Evolutionary conservation across 2,888 invertebrate species (phyloP).

Genomic region (Ophion slaviceki): DNA sequence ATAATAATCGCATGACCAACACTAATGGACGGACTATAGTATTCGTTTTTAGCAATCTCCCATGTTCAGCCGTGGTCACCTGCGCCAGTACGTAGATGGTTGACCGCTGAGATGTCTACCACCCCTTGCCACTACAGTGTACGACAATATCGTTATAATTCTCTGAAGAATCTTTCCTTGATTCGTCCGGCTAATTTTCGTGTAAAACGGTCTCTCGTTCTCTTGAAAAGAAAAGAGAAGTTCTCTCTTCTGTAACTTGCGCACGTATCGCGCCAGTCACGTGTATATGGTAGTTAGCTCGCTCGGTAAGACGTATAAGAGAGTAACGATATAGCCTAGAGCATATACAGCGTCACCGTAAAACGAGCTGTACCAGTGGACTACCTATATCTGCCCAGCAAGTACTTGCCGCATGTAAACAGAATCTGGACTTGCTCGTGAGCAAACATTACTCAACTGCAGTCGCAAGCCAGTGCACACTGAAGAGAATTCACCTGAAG

Average conservation of each 20-base stretch:
- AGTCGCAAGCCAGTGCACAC: constrained; percentile 8
- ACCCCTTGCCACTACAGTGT: no score
- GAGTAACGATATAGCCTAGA: constrained; percentile 38
- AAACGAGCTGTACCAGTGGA: constrained; percentile 43
- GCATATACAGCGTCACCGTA: constrained; percentile 39
- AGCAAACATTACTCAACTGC: constrained; percentile 58
- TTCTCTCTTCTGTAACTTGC: constrained; percentile 52
- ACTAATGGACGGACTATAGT: no score
- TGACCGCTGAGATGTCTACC: no score
- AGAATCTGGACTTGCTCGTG: constrained; percentile 58
- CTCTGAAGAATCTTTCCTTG: constrained; percentile 1
- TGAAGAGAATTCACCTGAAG: constrained; percentile 20
- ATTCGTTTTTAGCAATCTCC: neutral
- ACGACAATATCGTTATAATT: neutral
- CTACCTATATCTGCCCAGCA: constrained; percentile 10
- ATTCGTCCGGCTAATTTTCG: constrained; percentile 15
- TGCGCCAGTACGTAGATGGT: no score
- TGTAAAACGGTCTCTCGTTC: neutral
- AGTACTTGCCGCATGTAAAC: constrained; percentile 53
- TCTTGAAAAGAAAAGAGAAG: constrained; percentile 36
- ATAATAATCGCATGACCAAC: no score
- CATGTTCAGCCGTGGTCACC: no score
- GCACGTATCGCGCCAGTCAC: constrained; percentile 55
- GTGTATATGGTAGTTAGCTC: constrained; percentile 48
- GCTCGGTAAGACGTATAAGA: constrained; percentile 40